Base-by-base conservation (phyloP, 2,888 invertebrate species). In the Cenopis cana region DNA sequence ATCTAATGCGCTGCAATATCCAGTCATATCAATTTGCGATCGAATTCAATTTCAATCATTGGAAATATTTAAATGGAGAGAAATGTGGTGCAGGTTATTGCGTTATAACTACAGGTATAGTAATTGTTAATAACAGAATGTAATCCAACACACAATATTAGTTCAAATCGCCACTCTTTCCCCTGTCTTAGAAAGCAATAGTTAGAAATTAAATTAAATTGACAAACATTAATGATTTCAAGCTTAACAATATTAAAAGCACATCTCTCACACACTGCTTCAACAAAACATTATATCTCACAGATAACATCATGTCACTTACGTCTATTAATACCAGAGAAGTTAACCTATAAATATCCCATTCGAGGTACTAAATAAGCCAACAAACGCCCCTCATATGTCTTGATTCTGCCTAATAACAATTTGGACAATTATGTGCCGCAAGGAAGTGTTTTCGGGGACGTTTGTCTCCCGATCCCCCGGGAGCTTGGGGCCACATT, bases 341-440 rank as follows among this genome's bases (percentile, higher is more conserved):
- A 8, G 2, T 50, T 49, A 18, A 29, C 79, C 88, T 87, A 90
- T 91, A 90, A 89, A 90, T 89, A 89, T 84, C 82, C 78, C 12
- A 73, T 77, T 78, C 74, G 67, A 59, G 41, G 64, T 54, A 61
- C 74, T 71, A 69, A 66, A 68, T 72, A 68, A 71, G 52, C 61
- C 70, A 64, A 60, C 65, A 61, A 62, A 50, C 67, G 50, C 62
- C 80, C 85, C 87, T 85, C 90, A 92, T 93, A 90, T 89, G 92
- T 93, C 93, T 93, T 90, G 92, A 93, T 93, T 92, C 88, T 85
- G 87, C 87, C 90, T 93, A 93, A 93, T 93, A 93, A 93, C 93
- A 92, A 92, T 93, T 93, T 90, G 84, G 88, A 88, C 90, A 90
- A 93, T 92, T 92, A 93, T 89, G 90, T 91, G 91, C 92, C 92